These are phyloP conservation scores for Hydrolagus colliei DNA, from an alignment of 2,797 vertebrate species.

Conservation along the genomic window DNA sequence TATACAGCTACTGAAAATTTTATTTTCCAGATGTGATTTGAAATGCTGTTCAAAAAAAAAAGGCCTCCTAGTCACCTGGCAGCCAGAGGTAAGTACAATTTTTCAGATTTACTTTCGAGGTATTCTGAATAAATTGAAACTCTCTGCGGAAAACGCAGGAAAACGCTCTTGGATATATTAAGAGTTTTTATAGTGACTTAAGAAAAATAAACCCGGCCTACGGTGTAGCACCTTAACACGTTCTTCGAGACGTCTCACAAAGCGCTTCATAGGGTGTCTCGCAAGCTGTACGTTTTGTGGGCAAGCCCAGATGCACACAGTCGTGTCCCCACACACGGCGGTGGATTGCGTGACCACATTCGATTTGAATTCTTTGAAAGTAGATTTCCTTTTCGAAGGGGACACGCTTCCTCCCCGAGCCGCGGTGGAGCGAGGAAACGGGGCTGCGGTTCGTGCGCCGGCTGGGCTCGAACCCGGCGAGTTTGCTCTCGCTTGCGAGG, in stretches of 20 bases:
- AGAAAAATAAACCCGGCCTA: no score
- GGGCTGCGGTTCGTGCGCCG: no score
- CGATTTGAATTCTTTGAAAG: no score
- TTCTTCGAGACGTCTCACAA: background rate
- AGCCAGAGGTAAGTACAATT: background rate
- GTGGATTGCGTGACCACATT: no score
- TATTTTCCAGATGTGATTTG: constrained; percentile 22
- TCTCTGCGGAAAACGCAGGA: background rate
- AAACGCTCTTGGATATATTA: background rate
- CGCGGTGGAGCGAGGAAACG: no score
- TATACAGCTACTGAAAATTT: constrained; percentile 17
- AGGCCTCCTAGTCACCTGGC: background rate
- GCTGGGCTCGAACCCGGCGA: no score
- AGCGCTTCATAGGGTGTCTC: background rate
- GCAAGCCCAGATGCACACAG: no score
- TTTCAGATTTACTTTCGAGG: background rate
- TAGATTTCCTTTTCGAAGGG: no score
- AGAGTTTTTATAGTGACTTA: background rate
- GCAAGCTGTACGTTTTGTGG: no score
- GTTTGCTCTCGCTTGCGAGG: no score
- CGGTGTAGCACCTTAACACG: background rate
- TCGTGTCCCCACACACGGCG: no score
- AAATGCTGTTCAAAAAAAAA: constrained; percentile 16
- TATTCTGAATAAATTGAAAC: background rate
- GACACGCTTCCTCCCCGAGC: no score